Percentiles rank a stretch among this genome's conserved stretches.
These are phyloP conservation scores for Aptenodytes patagonicus DNA, from an alignment of 2,113 vertebrate species.

Conservation along the genomic window DNA sequence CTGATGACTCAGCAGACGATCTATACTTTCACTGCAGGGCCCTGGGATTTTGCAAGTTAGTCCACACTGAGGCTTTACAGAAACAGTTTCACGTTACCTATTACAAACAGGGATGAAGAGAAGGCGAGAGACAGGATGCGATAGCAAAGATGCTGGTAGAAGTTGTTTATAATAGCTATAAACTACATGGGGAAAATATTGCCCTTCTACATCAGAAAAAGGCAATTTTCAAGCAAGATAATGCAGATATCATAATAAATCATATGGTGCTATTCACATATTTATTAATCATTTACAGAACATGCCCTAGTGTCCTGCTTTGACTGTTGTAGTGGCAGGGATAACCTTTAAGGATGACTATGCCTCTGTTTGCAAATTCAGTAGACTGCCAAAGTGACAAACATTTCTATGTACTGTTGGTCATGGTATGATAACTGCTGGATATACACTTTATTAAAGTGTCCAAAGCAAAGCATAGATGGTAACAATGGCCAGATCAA, in stretches of 20 bases:
- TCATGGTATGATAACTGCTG: neutral
- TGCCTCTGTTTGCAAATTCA: neutral
- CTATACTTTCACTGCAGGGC: neutral
- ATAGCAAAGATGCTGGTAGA: neutral
- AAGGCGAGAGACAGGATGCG: neutral
- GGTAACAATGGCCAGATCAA: neutral
- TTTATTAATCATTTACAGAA: conserved; percentile 1
- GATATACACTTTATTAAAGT: neutral
- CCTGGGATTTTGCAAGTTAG: neutral
- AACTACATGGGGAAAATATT: neutral
- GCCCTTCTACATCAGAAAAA: neutral
- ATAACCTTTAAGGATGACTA: conserved; percentile 7
- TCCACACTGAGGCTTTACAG: neutral
- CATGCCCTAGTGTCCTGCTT: neutral
- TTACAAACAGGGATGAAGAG: neutral
- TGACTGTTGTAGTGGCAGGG: neutral
- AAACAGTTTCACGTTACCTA: neutral
- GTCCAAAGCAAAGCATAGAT: neutral
- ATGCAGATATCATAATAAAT: conserved; percentile 24
- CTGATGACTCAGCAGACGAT: neutral
- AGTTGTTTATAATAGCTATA: conserved; percentile 29
- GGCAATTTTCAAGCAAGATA: conserved; percentile 4
- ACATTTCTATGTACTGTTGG: neutral
- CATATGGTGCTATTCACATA: neutral
- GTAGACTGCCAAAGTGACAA: neutral